Percentiles rank a stretch among this genome's conserved stretches.
These are phyloP conservation scores for Holacanthella duospinosa DNA, from an alignment of 2,888 invertebrate genomes.

Conservation along the genomic window DNA sequence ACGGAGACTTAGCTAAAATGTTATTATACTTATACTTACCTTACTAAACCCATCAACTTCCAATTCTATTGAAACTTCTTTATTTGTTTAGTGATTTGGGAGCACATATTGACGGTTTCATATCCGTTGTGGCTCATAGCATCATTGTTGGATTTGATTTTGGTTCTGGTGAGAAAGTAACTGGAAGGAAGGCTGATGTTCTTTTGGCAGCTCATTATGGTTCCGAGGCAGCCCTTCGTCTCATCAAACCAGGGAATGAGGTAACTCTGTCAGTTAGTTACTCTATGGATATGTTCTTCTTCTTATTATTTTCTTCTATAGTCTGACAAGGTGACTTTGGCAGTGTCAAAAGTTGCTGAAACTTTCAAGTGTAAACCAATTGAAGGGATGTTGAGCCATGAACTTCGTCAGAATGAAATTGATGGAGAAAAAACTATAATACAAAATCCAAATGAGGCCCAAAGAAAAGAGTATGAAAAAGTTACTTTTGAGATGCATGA, in stretches of 20 bases:
- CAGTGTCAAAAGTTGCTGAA: conserved; percentile 84
- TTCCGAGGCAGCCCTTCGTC: conserved; percentile 84
- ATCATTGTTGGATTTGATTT: conserved; percentile 63
- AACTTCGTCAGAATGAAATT: conserved; percentile 88
- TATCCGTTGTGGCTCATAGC: conserved; percentile 95
- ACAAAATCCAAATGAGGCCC: conserved; percentile 93
- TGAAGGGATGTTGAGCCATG: conserved; percentile 91
- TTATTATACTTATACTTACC: conserved; percentile 42
- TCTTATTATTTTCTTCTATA: conserved; percentile 41
- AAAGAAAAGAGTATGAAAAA: conserved; percentile 94
- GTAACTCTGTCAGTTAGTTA: conserved; percentile 45
- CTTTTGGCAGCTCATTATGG: conserved; percentile 90
- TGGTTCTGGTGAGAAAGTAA: conserved; percentile 62
- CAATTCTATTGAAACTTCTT: not conserved
- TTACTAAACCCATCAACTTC: not conserved
- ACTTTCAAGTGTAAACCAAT: conserved; percentile 93
- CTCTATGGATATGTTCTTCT: not conserved
- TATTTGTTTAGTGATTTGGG: conserved; percentile 69
- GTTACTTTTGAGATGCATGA: conserved; percentile 90
- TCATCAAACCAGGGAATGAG: conserved; percentile 83
- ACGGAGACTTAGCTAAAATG: conserved; percentile 95
- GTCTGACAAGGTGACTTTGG: conserved; percentile 84
- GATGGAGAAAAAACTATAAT: conserved; percentile 97
- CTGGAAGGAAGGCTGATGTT: conserved; percentile 86
- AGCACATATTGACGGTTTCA: conserved; percentile 96